These are phyloP conservation scores for Podotricha telesiphe DNA, from an alignment of 2,888 invertebrate genomes.

Conservation along the genomic window DNA sequence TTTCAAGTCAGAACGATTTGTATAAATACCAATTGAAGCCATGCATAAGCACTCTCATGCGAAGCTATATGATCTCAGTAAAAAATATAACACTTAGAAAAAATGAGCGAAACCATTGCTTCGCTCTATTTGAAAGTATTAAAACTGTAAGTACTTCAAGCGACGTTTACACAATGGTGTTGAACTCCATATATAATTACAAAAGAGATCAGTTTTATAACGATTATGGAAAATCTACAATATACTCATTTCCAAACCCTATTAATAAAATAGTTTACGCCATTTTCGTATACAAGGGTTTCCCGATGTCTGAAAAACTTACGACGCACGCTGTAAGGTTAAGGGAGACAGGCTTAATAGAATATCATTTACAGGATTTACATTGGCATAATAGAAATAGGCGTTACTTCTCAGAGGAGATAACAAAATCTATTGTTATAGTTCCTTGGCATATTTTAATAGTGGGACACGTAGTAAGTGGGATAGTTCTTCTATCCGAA, in stretches of 20 bases:
- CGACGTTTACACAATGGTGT: constrained; percentile 52
- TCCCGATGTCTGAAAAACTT: constrained; percentile 54
- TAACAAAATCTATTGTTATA: constrained; percentile 40
- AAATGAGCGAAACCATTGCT: constrained; percentile 43
- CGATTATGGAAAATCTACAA: constrained; percentile 46
- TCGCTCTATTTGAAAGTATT: constrained; percentile 50
- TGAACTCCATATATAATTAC: constrained; percentile 53
- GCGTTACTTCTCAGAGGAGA: constrained; percentile 13
- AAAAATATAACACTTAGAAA: constrained; percentile 24
- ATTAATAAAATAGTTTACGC: constrained; percentile 57
- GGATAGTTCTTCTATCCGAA: constrained; percentile 47
- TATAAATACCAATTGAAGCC: constrained; percentile 50
- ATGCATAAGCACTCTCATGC: constrained; percentile 55
- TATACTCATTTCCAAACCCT: constrained; percentile 49
- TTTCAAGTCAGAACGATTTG: constrained; percentile 51
- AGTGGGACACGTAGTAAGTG: constrained; percentile 49
- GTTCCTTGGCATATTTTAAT: constrained; percentile 57
- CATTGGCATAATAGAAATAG: constrained; percentile 21
- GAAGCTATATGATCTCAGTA: constrained; percentile 27
- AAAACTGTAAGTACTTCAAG: constrained; percentile 51
- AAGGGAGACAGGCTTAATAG: constrained; percentile 58
- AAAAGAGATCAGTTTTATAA: constrained; percentile 52
- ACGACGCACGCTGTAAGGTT: constrained; percentile 50
- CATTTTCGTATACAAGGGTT: constrained; percentile 64
- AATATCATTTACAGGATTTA: constrained; percentile 34